A percentile compares a stretch with the other conserved stretches of the same genome.
These are phyloP conservation scores for Myzus persicae DNA, from an alignment of 1,140 invertebrate genomes.

Conservation along the genomic window DNA sequence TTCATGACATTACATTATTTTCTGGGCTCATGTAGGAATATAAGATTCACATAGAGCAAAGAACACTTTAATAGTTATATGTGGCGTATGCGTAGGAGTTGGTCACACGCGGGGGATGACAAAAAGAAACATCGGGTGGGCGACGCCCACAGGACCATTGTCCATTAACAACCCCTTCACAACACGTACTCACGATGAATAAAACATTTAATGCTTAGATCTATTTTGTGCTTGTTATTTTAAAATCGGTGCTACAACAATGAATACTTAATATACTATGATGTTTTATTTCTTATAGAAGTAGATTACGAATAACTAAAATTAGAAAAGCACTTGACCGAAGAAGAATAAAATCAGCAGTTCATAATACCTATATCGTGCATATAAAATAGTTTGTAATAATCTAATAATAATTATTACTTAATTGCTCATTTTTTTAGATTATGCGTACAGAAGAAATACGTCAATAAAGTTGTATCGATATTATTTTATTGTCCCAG, in stretches of 20 bases:
- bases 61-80: background rate
- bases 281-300: background rate
- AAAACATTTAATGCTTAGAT: constrained; percentile 7
- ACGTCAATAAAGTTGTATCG: background rate
- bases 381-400: background rate
- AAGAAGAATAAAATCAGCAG: constrained; percentile 10
- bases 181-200: constrained; percentile 13
- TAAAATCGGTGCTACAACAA: background rate
- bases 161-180: constrained; percentile 51
- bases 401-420: background rate
- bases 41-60: background rate
- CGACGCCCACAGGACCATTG: constrained; percentile 52
- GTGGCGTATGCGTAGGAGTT: constrained; percentile 39
- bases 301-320: constrained; percentile 6
- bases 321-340: background rate
- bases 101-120: constrained; percentile 49
- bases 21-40: background rate
- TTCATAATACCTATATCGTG: background rate
- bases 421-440: background rate
- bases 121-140: constrained; percentile 44
- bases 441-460: background rate
- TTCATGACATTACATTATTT: background rate
- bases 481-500: background rate
- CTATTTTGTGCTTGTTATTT: background rate
- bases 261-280: background rate